phyloP scores from a whole-genome alignment of 2,113 vertebrate genomes.

The Arenaria interpres region DNA sequence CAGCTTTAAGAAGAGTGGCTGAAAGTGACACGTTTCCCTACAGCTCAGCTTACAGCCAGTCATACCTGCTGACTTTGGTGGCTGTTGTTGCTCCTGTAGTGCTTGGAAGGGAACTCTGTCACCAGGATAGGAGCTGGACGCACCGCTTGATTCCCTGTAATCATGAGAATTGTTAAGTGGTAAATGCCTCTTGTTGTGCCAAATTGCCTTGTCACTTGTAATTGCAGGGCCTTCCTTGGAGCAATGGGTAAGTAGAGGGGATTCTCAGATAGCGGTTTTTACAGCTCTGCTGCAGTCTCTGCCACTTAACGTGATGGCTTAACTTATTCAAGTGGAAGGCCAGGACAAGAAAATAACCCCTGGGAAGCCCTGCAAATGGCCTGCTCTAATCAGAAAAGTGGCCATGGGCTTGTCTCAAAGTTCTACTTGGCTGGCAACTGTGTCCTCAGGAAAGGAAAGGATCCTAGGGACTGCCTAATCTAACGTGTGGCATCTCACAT shows the following conservation, averaged over 20 bases:
- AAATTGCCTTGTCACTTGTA: neutral
- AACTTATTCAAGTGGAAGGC: neutral
- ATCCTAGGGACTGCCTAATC: neutral
- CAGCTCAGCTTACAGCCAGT: neutral
- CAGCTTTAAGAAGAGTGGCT: neutral
- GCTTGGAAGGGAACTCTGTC: neutral
- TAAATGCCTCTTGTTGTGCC: neutral
- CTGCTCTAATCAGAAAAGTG: neutral
- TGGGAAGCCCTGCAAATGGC: neutral
- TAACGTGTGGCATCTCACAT: neutral
- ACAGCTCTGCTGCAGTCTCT: neutral
- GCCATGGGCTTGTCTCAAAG: neutral
- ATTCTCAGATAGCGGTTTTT: neutral
- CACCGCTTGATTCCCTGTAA: rapidly evolving
- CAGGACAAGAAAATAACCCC: neutral
- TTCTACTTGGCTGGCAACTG: neutral
- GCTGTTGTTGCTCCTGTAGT: neutral
- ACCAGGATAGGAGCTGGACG: rapidly evolving
- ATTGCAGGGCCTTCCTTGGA: neutral
- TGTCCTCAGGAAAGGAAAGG: neutral
- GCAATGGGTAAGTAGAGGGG: neutral
- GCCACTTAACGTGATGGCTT: neutral
- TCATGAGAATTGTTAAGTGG: neutral
- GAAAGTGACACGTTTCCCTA: rapidly evolving
- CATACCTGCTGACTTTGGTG: neutral